phyloP scores from a whole-genome alignment of 2,797 vertebrate species.

The Neosalanx taihuensis region DNA sequence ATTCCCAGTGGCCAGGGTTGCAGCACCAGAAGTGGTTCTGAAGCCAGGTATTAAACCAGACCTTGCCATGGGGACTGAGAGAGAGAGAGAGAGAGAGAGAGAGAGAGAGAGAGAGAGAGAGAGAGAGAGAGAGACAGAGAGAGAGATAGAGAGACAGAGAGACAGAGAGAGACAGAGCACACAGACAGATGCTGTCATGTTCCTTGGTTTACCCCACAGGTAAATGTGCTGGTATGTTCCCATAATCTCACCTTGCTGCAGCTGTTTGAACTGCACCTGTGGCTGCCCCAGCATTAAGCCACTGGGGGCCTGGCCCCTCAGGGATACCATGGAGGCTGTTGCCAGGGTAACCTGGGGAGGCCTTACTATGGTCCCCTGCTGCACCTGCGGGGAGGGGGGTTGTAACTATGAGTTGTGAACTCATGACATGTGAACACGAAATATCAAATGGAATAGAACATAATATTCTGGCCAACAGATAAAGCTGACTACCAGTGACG shows the following conservation, averaged over 20 bases:
- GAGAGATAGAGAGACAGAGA: too few species aligned
- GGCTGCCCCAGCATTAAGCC: conserved; percentile 86
- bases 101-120: too few species aligned
- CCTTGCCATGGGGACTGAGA: conserved; percentile 82
- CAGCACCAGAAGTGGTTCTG: conserved; percentile 77
- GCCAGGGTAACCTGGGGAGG: conserved; percentile 87
- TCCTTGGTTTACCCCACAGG: not conserved
- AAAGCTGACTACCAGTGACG: conserved; percentile 78
- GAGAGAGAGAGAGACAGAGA: too few species aligned
- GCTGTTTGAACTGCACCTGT: conserved; percentile 85
- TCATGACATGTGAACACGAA: not conserved
- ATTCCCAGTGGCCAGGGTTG: conserved; percentile 76
- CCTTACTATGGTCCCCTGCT: conserved; percentile 83
- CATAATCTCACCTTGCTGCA: conserved; percentile 83
- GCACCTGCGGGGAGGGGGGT: conserved; percentile 74
- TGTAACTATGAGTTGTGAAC: too few species aligned
- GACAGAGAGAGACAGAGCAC: not conserved
- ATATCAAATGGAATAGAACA: not conserved
- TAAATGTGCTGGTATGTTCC: not conserved
- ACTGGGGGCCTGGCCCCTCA: conserved; percentile 84
- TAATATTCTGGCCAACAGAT: not conserved
- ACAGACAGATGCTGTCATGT: conserved; percentile 1
- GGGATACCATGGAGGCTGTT: conserved; percentile 86
- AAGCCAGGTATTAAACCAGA: conserved; percentile 75
- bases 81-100: conserved; percentile 2